Conservation (phyloP, 2,888 invertebrate genomes). For the Ectemnius cavifrons region DNA sequence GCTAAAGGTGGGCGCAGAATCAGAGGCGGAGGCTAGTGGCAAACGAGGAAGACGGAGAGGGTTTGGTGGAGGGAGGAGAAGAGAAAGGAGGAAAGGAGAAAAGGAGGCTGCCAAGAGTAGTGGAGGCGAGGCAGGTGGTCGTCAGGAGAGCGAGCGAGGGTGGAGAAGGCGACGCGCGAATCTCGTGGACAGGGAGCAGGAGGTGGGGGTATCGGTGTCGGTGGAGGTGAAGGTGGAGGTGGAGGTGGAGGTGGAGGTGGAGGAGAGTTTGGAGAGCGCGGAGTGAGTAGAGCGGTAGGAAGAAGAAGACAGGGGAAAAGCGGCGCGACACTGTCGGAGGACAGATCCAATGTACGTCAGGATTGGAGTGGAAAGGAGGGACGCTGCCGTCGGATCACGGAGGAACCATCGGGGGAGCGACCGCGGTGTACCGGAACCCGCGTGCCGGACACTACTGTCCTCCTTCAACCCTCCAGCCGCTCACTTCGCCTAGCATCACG, state of each 20-base stretch:
- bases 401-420: conserved; percentile 33
- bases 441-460: conserved; percentile 42
- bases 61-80: too few species aligned
- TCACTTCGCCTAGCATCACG: conserved; percentile 26
- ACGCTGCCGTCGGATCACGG: conserved; percentile 59
- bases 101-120: conserved; percentile 31
- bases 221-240: conserved; percentile 40
- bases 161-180: conserved; percentile 2
- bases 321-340: conserved; percentile 67
- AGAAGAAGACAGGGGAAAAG: conserved; percentile 69
- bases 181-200: conserved; percentile 36
- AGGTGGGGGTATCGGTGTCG: conserved; percentile 36
- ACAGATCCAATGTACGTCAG: conserved; percentile 69
- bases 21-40: not conserved
- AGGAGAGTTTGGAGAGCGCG: conserved; percentile 57
- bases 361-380: conserved; percentile 63
- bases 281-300: conserved; percentile 58
- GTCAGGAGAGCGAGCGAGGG: not conserved
- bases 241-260: conserved; percentile 45
- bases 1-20: not conserved
- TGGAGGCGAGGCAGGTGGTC: conserved; percentile 43
- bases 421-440: conserved; percentile 52
- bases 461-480: conserved; percentile 32
- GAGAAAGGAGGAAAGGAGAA: conserved; percentile 38
- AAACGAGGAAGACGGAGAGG: not conserved